Conservation (phyloP, 2,113 vertebrate genomes). For the Felis chaus region DNA sequence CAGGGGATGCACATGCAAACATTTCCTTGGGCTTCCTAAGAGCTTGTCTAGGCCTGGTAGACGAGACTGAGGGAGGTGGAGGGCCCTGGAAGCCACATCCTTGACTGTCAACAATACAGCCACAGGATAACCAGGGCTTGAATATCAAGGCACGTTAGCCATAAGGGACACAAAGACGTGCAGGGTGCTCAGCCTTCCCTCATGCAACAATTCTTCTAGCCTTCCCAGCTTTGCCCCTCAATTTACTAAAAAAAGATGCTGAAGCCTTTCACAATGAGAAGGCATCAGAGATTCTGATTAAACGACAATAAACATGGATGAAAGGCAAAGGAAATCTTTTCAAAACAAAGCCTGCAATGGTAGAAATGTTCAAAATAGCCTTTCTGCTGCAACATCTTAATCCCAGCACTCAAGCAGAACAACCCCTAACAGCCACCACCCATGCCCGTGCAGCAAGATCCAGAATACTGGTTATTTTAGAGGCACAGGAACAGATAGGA, state of each 20-base stretch:
- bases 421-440: neutral
- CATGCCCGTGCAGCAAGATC: neutral
- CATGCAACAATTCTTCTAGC: neutral
- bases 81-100: neutral
- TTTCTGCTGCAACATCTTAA: neutral
- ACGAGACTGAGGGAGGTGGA: neutral
- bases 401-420: neutral
- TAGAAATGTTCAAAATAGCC: conserved; percentile 15
- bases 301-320: conserved; percentile 5
- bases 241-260: conserved; percentile 44
- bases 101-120: neutral
- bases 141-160: neutral
- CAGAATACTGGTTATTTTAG: conserved; percentile 13
- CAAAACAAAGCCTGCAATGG: neutral
- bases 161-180: neutral
- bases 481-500: conserved; percentile 10
- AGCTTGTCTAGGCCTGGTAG: neutral
- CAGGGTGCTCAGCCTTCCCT: neutral
- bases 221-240: neutral
- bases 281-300: conserved; percentile 36
- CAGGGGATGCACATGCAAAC: neutral
- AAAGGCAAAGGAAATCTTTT: conserved; percentile 55
- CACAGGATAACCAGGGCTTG: neutral
- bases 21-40: neutral
- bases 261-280: conserved; percentile 8